phyloP scores from a whole-genome alignment of 2,113 vertebrate species.

The Condylura cristata region DNA sequence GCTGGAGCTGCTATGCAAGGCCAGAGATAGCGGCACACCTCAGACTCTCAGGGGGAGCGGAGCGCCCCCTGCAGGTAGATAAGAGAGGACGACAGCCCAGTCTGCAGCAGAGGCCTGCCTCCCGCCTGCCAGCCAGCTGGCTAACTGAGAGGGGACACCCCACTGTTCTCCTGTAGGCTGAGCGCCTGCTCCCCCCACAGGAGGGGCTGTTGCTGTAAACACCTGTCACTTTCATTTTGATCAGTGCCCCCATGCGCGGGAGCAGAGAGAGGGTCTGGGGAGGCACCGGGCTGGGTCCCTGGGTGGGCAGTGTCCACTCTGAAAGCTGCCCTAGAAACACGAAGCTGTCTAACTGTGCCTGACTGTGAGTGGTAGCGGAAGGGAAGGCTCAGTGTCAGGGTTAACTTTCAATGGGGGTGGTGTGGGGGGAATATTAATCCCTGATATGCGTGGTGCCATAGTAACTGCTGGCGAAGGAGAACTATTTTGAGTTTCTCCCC shows the following conservation, averaged over 20 bases:
- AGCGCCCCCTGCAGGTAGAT: rapidly evolving
- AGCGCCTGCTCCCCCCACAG: background rate
- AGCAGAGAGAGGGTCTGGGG: background rate
- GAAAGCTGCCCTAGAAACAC: background rate
- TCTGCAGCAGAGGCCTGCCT: background rate
- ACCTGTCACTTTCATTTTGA: background rate
- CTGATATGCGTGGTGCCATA: background rate
- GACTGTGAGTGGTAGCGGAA: background rate
- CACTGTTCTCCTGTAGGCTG: background rate
- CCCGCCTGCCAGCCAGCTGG: rapidly evolving
- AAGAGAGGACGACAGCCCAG: rapidly evolving
- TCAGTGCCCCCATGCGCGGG: background rate
- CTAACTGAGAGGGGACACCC: background rate
- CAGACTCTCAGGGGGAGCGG: background rate
- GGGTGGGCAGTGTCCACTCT: background rate
- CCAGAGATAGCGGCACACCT: too few species aligned
- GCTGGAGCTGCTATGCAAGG: rapidly evolving
- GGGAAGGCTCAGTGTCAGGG: background rate
- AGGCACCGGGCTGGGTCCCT: too few species aligned
- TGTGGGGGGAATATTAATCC: background rate
- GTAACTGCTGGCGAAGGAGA: slow-evolving; percentile 45
- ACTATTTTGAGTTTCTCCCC: slow-evolving; percentile 42
- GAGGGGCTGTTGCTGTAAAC: background rate
- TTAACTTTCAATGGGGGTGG: background rate
- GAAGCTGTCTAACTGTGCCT: background rate